Base-by-base conservation (phyloP, 2,113 vertebrate genomes). In the Embiotoca jacksoni region DNA sequence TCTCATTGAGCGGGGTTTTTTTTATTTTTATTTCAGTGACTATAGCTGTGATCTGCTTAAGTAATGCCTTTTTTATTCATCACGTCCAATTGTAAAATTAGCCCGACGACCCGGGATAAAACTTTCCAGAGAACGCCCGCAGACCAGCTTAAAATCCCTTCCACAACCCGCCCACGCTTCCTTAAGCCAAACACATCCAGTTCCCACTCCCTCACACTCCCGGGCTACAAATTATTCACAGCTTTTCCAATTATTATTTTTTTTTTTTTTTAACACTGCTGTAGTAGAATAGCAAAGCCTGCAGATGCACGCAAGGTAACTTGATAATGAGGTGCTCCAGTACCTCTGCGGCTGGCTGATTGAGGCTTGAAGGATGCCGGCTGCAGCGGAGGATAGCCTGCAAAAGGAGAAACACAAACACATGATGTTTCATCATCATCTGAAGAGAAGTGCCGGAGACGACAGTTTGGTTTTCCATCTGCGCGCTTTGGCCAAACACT, bases 351-450 rank as follows among this genome's bases (percentile, higher is more conserved):
- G 33, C 77, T 68, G 37, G 46, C 7, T 68, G 87, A 32, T 32
- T 81, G 59, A 44, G 90, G 90, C 31, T 73, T 87, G 83, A 90
- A 87, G 3, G 92, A 87, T 2, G 58, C 82, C 1, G 91, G 90
- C 69, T 84, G 86, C 60, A 81, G 64, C 13, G 88, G 85, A 63
- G 72, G 85, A 83, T 92, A 88, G 32, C 94, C 93, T 95, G 84
- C 32, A 47, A 78, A 52, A 58, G 49, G 78, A 72, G 4, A 37
- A 37, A 37, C 37, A 82, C 23, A 84, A 81, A 72, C 30, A 23
- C 78, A 80, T 83, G 36, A 71, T 49, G 66, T 77, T 82, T 78
- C 65, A 80, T 63, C 60, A 62, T 53, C 52, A 83, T 59, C 57
- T 60, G 47, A 82, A 44, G 59, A 57, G 30, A 74, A 2, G 33